Evolutionary conservation across 2,888 invertebrate genomes (phyloP).

Genomic region (Acronicta alni): DNA sequence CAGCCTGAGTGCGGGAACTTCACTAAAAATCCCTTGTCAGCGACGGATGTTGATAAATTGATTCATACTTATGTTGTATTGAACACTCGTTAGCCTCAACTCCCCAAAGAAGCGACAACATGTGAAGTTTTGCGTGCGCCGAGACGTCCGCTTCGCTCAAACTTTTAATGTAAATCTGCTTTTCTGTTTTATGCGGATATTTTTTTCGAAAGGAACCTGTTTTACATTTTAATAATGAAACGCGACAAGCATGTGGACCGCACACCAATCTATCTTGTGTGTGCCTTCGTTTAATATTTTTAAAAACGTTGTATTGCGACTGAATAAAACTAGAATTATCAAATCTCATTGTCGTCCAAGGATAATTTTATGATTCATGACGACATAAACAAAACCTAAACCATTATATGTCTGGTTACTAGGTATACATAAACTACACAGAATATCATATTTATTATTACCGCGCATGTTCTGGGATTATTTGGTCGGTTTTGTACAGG

Average conservation of each 20-base stretch:
- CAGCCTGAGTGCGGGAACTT: constrained; percentile 24
- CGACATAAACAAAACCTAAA: constrained; percentile 43
- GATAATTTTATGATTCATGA: constrained; percentile 55
- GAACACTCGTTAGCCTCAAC: constrained; percentile 59
- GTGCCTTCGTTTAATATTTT: constrained; percentile 41
- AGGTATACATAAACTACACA: constrained; percentile 63
- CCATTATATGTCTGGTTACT: constrained; percentile 57
- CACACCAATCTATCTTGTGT: constrained; percentile 44
- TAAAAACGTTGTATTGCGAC: constrained; percentile 50
- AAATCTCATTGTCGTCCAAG: constrained; percentile 48
- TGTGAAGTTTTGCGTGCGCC: constrained; percentile 40
- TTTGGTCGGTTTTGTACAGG: constrained; percentile 69
- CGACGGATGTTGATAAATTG: constrained; percentile 62
- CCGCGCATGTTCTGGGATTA: constrained; percentile 65
- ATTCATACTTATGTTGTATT: constrained; percentile 59
- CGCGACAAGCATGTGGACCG: constrained; percentile 18
- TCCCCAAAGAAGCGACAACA: constrained; percentile 35
- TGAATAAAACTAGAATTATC: constrained; percentile 48
- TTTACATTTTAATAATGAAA: constrained; percentile 48
- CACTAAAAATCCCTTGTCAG: constrained; percentile 43
- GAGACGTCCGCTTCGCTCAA: constrained; percentile 21
- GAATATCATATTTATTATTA: constrained; percentile 68
- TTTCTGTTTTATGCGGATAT: constrained; percentile 27
- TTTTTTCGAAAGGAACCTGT: constrained; percentile 31
- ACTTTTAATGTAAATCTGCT: constrained; percentile 39